phyloP scores from a whole-genome alignment of 2,113 vertebrate genomes.

The Halichoeres trimaculatus region DNA sequence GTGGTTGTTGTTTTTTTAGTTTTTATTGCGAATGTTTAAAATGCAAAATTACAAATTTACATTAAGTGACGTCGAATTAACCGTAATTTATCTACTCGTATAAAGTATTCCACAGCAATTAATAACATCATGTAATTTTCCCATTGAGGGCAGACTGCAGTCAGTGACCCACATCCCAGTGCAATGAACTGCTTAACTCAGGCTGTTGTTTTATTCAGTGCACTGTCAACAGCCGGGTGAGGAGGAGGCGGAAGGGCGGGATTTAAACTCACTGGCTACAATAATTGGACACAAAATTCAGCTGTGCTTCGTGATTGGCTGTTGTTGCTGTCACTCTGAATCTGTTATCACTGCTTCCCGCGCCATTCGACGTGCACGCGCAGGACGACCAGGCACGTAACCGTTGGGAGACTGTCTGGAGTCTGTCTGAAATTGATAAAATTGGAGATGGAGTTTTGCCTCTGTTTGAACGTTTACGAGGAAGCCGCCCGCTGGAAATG shows the following conservation, averaged over 20 bases:
- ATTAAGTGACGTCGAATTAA: too few species aligned
- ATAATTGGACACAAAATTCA: slow-evolving; percentile 52
- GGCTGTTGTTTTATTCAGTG: slow-evolving; percentile 76
- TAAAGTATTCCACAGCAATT: not conserved
- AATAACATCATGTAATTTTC: slow-evolving; percentile 17
- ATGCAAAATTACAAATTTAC: too few species aligned
- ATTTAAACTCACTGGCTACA: not conserved
- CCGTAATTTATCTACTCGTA: too few species aligned
- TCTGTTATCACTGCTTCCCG: slow-evolving; percentile 65
- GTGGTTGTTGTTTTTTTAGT: too few species aligned
- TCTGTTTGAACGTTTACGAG: slow-evolving; percentile 52
- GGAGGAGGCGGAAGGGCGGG: slow-evolving; percentile 41
- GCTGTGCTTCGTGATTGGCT: slow-evolving; percentile 58
- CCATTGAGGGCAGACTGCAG: slow-evolving; percentile 50
- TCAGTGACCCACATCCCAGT: slow-evolving; percentile 76
- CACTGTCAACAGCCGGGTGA: slow-evolving; percentile 67
- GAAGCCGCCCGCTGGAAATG: slow-evolving; percentile 55
- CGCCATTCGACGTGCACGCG: slow-evolving; percentile 80
- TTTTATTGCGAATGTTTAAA: too few species aligned
- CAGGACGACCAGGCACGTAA: slow-evolving; percentile 77
- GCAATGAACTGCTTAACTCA: slow-evolving; percentile 75
- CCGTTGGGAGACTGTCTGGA: slow-evolving; percentile 83
- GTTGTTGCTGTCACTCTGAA: slow-evolving; percentile 58
- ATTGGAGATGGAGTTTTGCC: slow-evolving; percentile 78
- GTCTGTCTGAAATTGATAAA: slow-evolving; percentile 85